phyloP scores from a whole-genome alignment of 2,888 invertebrate genomes.

The Baronia brevicornis region DNA sequence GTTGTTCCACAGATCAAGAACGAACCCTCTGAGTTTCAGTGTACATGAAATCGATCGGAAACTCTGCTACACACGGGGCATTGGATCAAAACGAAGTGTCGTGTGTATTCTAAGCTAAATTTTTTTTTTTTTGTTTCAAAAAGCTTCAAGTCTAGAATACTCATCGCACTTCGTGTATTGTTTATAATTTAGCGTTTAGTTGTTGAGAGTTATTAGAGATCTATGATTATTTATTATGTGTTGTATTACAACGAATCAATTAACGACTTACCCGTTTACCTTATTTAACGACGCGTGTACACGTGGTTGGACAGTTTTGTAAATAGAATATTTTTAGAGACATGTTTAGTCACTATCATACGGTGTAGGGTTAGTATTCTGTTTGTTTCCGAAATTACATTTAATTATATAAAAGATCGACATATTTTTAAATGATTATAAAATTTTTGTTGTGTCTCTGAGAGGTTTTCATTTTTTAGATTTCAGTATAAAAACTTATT shows the following conservation, averaged over 20 bases:
- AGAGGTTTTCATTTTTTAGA: too few relatives aligned
- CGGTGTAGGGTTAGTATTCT: slow-evolving; percentile 27
- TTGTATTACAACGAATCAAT: slow-evolving; percentile 60
- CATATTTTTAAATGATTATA: too few relatives aligned
- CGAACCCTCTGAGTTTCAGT: slow-evolving; percentile 1
- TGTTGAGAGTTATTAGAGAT: slow-evolving; percentile 68
- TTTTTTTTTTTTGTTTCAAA: neutral
- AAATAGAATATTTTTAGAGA: slow-evolving; percentile 37
- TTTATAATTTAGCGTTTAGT: slow-evolving; percentile 44
- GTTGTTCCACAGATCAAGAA: neutral
- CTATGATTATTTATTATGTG: slow-evolving; percentile 59
- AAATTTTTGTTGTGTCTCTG: too few relatives aligned
- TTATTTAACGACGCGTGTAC: slow-evolving; percentile 31
- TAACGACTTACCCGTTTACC: slow-evolving; percentile 36
- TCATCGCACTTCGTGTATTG: slow-evolving; percentile 28
- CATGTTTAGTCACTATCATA: slow-evolving; percentile 34
- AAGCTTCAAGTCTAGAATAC: slow-evolving; percentile 19
- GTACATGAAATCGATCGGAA: slow-evolving; percentile 1
- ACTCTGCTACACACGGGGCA: neutral
- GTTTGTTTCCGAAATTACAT: slow-evolving; percentile 13
- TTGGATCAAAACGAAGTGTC: slow-evolving; percentile 9
- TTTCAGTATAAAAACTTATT: too few relatives aligned
- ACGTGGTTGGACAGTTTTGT: slow-evolving; percentile 26
- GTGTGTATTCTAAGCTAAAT: slow-evolving; percentile 5
- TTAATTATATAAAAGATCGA: too few relatives aligned